Evolutionary conservation across 2,113 vertebrate species (phyloP), one percentile per base, ranked within the genome.

Genomic region (Cyprinodon brontotheroides): DNA sequence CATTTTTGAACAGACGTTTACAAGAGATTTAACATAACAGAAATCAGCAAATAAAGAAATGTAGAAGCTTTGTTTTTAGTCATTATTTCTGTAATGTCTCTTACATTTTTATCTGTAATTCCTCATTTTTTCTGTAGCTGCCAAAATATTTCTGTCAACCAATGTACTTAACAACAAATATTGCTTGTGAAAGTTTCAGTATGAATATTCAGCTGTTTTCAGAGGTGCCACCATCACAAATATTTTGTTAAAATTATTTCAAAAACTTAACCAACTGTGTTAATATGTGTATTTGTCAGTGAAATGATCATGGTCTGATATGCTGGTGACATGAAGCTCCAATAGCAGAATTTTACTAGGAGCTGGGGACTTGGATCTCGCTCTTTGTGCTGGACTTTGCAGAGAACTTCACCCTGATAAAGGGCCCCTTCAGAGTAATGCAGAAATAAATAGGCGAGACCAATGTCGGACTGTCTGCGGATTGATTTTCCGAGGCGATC

Each of bases 401-500:
- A 43, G 61, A 64, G 67, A 74, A 72, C 63, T 50, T 50, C 20
- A 59, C 57, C 2, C 73, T 80, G 85, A 89, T 84, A 86, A 87
- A 84, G 79, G 83, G 50, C 77, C 83, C 72, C 6, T 72, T 36
- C 72, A 47, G 71, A 79, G 63, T 4, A 69, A 89, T 77, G 80
- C 79, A 86, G 89, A 82, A 88, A 89, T 83, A 79, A 89, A 87
- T 74, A 80, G 87, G 81, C 69, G 45, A 84, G 80, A 84, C 82
- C 83, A 68, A 77, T 50, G 89, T 83, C 59, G 71, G 81, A 47
- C 83, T 71, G 83, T 82, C 81, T 79, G 77, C 66, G 84, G 62
- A 92, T 92, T 91, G 92, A 93, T 92, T 91, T 91, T 89, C 85
- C 85, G 87, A 87, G 75, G 74, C 82, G 83, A 89, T 90, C 78